Percentiles rank a stretch among this genome's conserved stretches.
These are phyloP conservation scores for Drosophila kanapiae DNA, from an alignment of 1,140 invertebrate species.

Conservation along the genomic window DNA sequence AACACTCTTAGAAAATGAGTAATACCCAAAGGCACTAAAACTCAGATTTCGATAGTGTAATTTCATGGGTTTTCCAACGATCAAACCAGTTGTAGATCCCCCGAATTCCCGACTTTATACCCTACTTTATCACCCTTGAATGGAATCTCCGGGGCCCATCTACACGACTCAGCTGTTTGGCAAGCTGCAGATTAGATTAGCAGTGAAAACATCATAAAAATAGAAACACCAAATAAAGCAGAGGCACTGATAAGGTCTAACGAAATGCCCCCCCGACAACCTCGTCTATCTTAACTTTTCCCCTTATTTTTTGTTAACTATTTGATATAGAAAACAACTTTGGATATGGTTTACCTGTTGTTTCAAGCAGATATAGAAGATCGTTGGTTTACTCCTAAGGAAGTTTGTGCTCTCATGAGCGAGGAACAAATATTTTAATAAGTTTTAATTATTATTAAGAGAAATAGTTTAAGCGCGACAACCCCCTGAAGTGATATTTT, in stretches of 20 bases:
- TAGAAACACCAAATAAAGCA: conserved; percentile 36
- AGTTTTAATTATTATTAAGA: too few species aligned
- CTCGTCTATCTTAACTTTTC: neutral
- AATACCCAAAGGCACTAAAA: neutral
- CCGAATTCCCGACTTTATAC: conserved; percentile 12
- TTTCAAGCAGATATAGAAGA: neutral
- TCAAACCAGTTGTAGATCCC: neutral
- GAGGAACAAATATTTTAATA: too few species aligned
- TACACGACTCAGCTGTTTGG: conserved; percentile 41
- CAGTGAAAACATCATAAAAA: conserved; percentile 53
- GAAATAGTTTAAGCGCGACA: too few species aligned
- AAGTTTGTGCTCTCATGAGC: neutral
- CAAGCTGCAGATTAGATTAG: conserved; percentile 60
- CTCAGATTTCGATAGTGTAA: neutral
- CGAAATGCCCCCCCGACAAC: conserved; percentile 11
- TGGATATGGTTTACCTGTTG: neutral
- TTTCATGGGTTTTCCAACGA: neutral
- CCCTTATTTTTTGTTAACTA: neutral
- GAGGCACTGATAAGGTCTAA: conserved; percentile 32
- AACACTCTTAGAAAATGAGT: neutral
- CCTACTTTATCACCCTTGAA: conserved; percentile 17
- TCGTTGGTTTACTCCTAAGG: neutral
- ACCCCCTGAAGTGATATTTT: too few species aligned
- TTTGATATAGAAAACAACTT: conserved; percentile 2
- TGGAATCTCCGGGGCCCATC: conserved; percentile 28